phyloP scores from a whole-genome alignment of 2,113 vertebrate genomes.

The Poeciliopsis retropinna region DNA sequence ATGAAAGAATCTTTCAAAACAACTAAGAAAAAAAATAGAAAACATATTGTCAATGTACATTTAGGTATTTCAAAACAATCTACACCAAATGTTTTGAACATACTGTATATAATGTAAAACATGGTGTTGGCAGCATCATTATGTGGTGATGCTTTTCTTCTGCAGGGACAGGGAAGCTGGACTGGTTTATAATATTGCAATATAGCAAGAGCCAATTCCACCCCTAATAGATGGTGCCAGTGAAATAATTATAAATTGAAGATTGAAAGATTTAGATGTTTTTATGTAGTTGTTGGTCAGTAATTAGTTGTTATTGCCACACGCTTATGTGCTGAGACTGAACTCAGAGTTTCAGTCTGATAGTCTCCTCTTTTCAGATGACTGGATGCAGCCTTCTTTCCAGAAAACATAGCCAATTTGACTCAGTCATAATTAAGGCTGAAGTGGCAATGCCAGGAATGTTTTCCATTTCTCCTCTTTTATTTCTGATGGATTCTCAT shows the following conservation, averaged over 20 bases:
- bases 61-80: background rate
- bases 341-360: conserved; percentile 41
- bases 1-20: background rate
- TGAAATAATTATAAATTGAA: background rate
- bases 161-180: too few species aligned
- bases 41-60: background rate
- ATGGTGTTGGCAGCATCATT: background rate
- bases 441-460: conserved; percentile 75
- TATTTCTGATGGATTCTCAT: conserved; percentile 71
- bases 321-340: conserved; percentile 15
- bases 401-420: conserved; percentile 54
- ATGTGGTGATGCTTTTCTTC: background rate
- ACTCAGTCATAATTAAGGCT: conserved; percentile 73
- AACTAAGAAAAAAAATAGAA: background rate
- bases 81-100: background rate
- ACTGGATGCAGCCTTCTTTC: conserved; percentile 60
- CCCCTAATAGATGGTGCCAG: background rate
- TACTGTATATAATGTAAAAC: background rate
- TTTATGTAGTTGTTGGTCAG: background rate
- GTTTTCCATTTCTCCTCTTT: conserved; percentile 72
- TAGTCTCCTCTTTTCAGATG: conserved; percentile 63
- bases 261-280: background rate
- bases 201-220: background rate
- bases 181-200: too few species aligned
- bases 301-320: background rate